A percentile compares a stretch with the other conserved stretches of the same genome.
These are phyloP conservation scores for Hermodice carunculata DNA, from an alignment of 2,888 invertebrate species.

Conservation along the genomic window DNA sequence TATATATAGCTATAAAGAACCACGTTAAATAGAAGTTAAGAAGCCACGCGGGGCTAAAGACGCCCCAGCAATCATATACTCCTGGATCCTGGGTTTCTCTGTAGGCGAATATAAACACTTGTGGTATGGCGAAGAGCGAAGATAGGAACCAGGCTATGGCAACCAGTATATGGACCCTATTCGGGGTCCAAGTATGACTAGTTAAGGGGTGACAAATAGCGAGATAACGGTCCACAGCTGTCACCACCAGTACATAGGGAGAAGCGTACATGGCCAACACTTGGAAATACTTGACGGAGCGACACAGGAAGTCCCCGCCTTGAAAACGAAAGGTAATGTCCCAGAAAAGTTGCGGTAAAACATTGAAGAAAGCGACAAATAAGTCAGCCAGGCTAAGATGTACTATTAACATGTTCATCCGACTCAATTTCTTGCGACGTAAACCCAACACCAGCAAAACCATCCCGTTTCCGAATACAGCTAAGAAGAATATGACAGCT, in stretches of 20 bases:
- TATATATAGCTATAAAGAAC: slow-evolving; percentile 69
- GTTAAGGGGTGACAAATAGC: slow-evolving; percentile 75
- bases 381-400: slow-evolving; percentile 80
- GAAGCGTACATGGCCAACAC: slow-evolving; percentile 65
- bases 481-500: slow-evolving; percentile 75
- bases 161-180: slow-evolving; percentile 68
- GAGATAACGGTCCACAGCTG: slow-evolving; percentile 69
- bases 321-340: slow-evolving; percentile 75
- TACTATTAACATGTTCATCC: slow-evolving; percentile 81
- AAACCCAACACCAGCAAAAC: slow-evolving; percentile 75
- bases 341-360: slow-evolving; percentile 80
- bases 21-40: slow-evolving; percentile 64
- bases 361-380: slow-evolving; percentile 78
- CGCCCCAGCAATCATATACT: slow-evolving; percentile 61
- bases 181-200: slow-evolving; percentile 72
- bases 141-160: slow-evolving; percentile 70
- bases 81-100: slow-evolving; percentile 35
- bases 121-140: slow-evolving; percentile 69
- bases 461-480: slow-evolving; percentile 76
- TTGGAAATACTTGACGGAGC: slow-evolving; percentile 75
- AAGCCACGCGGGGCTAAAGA: slow-evolving; percentile 60
- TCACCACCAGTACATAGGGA: slow-evolving; percentile 66
- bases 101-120: slow-evolving; percentile 68
- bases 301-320: slow-evolving; percentile 72
- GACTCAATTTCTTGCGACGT: slow-evolving; percentile 75